A percentile compares a stretch with the other conserved stretches of the same genome.
Evolutionary conservation across 2,888 invertebrate species (phyloP).

Genomic region (Muscina levida): DNA sequence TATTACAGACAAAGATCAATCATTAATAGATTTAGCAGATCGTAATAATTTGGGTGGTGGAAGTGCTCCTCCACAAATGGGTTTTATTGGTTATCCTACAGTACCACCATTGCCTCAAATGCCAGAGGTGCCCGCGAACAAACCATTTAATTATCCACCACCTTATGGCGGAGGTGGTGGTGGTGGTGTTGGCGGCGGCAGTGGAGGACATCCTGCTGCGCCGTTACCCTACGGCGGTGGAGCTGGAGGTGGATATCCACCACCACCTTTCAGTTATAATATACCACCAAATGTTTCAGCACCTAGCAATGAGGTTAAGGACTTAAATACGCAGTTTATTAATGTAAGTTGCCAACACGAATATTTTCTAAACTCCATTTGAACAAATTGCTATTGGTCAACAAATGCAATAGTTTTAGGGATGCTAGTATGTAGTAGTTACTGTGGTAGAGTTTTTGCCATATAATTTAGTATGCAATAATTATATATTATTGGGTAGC

Average conservation of each 20-base stretch:
- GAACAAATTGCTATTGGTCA: background rate
- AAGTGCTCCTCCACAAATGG: conserved; percentile 85
- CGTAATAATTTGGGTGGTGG: conserved; percentile 82
- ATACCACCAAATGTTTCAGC: conserved; percentile 74
- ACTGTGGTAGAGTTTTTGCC: no score
- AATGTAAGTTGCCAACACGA: conserved; percentile 70
- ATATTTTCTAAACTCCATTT: no score
- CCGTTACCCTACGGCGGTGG: conserved; percentile 76
- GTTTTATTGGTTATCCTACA: conserved; percentile 90
- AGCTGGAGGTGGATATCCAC: conserved; percentile 64
- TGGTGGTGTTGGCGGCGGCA: conserved; percentile 79
- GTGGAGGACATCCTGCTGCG: conserved; percentile 69
- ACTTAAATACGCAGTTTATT: conserved; percentile 83
- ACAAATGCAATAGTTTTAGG: conserved; percentile 13
- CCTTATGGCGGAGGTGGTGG: conserved; percentile 80
- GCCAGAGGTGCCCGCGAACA: conserved; percentile 81
- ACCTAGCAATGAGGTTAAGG: conserved; percentile 81
- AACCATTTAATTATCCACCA: conserved; percentile 85
- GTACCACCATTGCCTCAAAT: conserved; percentile 84
- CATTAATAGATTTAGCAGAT: conserved; percentile 84
- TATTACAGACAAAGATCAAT: conserved; percentile 82
- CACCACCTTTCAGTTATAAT: conserved; percentile 82
- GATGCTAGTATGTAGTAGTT: conserved; percentile 35
- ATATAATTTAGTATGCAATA: no score
- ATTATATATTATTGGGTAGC: no score